A percentile compares a stretch with the other conserved stretches of the same genome.
Conservation (phyloP, 2,113 vertebrate genomes). For the Tyto alba region DNA sequence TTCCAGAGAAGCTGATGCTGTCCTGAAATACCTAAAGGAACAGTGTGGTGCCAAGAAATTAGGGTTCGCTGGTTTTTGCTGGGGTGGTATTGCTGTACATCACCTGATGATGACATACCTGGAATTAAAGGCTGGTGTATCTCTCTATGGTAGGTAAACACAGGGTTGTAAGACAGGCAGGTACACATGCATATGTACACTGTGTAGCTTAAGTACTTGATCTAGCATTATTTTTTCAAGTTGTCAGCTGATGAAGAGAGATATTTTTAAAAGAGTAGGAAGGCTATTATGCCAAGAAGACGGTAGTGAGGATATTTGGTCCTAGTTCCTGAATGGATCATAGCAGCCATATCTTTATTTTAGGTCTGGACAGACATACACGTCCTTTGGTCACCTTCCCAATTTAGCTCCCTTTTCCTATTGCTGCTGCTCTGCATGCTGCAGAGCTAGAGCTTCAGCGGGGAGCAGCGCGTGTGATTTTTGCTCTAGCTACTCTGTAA, state of each 20-base stretch:
- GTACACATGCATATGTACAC: not conserved
- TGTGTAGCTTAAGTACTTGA: not conserved
- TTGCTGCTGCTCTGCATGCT: not conserved
- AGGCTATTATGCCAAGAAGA: not conserved
- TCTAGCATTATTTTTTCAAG: not conserved
- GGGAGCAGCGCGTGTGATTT: not conserved
- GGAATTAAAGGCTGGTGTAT: slow-evolving; percentile 74
- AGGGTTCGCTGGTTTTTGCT: slow-evolving; percentile 77
- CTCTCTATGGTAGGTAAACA: slow-evolving; percentile 70
- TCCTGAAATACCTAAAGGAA: slow-evolving; percentile 74
- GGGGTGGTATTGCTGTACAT: slow-evolving; percentile 73
- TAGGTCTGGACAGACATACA: not conserved
- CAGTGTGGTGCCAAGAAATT: slow-evolving; percentile 67
- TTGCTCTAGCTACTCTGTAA: not conserved
- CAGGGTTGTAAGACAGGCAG: not conserved
- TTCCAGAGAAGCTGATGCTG: slow-evolving; percentile 73
- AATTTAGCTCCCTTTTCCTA: not conserved
- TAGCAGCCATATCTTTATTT: not conserved
- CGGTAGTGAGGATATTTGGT: not conserved
- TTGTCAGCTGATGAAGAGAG: not conserved
- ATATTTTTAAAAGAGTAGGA: not conserved
- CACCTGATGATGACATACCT: slow-evolving; percentile 73
- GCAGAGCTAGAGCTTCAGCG: not conserved
- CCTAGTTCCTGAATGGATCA: not conserved
- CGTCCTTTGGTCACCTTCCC: not conserved